phyloP scores from a whole-genome alignment of 1,140 invertebrate species.

The Cyclargus thomasi region DNA sequence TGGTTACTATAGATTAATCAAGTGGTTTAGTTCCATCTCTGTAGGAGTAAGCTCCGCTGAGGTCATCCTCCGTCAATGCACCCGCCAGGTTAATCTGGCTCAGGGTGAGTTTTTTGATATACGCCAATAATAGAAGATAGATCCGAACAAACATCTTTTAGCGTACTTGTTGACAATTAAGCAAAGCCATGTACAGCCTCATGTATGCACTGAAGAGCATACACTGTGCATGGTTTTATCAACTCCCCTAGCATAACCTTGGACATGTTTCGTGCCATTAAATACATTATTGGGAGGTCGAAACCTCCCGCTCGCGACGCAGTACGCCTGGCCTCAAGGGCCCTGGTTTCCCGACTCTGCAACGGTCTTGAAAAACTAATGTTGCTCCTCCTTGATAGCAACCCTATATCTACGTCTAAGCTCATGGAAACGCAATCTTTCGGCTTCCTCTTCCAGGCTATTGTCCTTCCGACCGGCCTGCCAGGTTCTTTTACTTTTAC shows the following conservation, averaged over 20 bases:
- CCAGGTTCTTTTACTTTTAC: constrained; percentile 31
- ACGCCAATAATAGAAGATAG: too few relatives aligned
- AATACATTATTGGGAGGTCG: constrained; percentile 29
- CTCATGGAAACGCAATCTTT: constrained; percentile 15
- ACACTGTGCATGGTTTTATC: constrained; percentile 27
- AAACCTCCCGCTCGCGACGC: constrained; percentile 24
- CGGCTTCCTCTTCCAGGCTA: constrained; percentile 13
- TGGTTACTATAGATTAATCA: too few relatives aligned
- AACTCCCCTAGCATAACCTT: constrained; percentile 25
- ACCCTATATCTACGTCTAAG: constrained; percentile 21
- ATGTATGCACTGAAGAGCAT: too few relatives aligned
- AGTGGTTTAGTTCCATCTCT: too few relatives aligned
- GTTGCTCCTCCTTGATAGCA: constrained; percentile 30
- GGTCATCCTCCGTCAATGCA: too few relatives aligned
- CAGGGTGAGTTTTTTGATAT: too few relatives aligned
- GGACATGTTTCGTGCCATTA: constrained; percentile 22
- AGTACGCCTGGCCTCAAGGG: constrained; percentile 35
- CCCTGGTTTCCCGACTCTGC: constrained; percentile 35
- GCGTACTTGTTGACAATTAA: too few relatives aligned
- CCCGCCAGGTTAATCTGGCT: too few relatives aligned
- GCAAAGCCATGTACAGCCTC: too few relatives aligned
- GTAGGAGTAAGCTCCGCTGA: too few relatives aligned
- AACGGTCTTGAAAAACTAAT: constrained; percentile 15
- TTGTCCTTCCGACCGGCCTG: constrained; percentile 23
- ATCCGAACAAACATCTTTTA: too few relatives aligned